Evolutionary conservation across 2,888 invertebrate species (phyloP).

Genomic region (Drosophila nr. perissopoda): DNA sequence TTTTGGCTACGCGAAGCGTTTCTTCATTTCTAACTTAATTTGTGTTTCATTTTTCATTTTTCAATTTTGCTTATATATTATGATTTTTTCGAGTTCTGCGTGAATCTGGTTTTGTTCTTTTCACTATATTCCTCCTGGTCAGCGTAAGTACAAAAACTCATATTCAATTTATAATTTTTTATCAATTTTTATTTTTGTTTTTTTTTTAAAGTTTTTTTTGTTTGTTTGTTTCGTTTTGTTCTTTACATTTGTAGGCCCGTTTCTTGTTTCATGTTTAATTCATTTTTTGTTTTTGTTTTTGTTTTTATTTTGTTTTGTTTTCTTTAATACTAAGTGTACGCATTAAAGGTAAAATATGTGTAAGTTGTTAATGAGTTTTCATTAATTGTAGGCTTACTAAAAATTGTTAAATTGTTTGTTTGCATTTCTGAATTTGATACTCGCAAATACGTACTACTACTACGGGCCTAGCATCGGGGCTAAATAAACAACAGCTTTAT

Average conservation of each 20-base stretch:
- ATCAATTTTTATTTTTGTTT: constrained; percentile 34
- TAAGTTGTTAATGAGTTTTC: constrained; percentile 50
- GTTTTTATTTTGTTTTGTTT: constrained; percentile 33
- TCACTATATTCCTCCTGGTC: no score
- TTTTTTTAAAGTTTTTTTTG: constrained; percentile 4
- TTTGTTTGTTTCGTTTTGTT: constrained; percentile 16
- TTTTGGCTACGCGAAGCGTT: no score
- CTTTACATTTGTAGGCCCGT: constrained; percentile 10
- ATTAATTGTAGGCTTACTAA: constrained; percentile 59
- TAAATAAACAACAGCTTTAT: constrained; percentile 37
- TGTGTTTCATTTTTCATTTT: no score
- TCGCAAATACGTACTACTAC: constrained; percentile 35
- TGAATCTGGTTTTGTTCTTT: no score
- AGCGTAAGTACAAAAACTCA: constrained; percentile 12
- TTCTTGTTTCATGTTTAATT: background rate
- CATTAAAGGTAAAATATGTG: constrained; percentile 70
- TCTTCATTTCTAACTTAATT: no score
- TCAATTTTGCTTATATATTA: no score
- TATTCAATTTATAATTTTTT: constrained; percentile 12
- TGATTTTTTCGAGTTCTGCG: no score
- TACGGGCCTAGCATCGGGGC: constrained; percentile 27
- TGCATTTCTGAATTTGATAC: constrained; percentile 20
- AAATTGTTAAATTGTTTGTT: constrained; percentile 31
- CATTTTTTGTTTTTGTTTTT: constrained; percentile 9
- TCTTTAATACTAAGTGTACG: constrained; percentile 71